phyloP scores from a whole-genome alignment of 2,797 vertebrate genomes.

The Sebastes hopkinsi region DNA sequence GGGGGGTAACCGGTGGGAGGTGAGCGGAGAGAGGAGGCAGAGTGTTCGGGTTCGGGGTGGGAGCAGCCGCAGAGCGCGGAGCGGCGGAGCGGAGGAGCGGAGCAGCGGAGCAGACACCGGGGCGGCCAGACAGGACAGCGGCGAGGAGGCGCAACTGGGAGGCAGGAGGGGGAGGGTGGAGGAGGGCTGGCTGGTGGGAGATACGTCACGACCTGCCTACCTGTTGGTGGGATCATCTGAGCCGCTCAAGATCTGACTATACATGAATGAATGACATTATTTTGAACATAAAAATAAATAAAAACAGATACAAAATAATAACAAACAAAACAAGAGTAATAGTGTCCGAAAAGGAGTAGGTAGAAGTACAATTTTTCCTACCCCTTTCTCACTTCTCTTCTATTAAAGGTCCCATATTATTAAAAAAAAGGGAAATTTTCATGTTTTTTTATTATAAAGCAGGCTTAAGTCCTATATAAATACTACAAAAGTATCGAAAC shows the following conservation, averaged over 20 bases:
- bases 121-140: slow-evolving; percentile 82
- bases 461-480: too few relatives aligned
- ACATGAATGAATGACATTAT: too few relatives aligned
- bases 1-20: slow-evolving; percentile 72
- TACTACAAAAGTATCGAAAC: too few relatives aligned
- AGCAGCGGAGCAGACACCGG: slow-evolving; percentile 78
- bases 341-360: too few relatives aligned
- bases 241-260: neutral
- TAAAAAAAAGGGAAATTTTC: too few relatives aligned
- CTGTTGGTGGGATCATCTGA: slow-evolving; percentile 65
- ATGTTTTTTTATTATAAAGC: too few relatives aligned
- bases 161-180: slow-evolving; percentile 74
- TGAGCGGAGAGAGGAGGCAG: slow-evolving; percentile 72
- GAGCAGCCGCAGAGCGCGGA: slow-evolving; percentile 69
- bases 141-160: slow-evolving; percentile 82
- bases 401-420: too few relatives aligned
- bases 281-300: too few relatives aligned
- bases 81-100: slow-evolving; percentile 23
- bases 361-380: too few relatives aligned
- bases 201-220: slow-evolving; percentile 79
- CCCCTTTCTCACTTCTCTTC: too few relatives aligned
- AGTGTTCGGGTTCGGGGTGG: slow-evolving; percentile 72
- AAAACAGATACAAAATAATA: too few relatives aligned
- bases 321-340: too few relatives aligned
- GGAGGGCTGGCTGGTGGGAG: slow-evolving; percentile 66